These are phyloP conservation scores for Chalcosyrphus nemorum DNA, from an alignment of 2,888 invertebrate genomes.

Conservation along the genomic window DNA sequence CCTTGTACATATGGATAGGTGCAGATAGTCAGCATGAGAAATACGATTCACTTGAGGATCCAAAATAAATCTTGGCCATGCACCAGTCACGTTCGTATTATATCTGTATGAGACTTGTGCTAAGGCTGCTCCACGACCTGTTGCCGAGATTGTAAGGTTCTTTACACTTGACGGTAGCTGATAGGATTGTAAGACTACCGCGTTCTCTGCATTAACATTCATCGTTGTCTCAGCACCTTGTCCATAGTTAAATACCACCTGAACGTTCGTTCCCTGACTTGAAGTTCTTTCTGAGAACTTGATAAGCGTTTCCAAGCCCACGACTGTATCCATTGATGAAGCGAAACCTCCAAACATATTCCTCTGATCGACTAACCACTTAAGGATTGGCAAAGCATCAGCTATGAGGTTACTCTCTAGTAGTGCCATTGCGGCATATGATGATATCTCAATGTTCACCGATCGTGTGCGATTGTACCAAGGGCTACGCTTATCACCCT, in stretches of 20 bases:
- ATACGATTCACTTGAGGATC: conserved; percentile 94
- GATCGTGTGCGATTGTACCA: conserved; percentile 87
- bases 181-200: conserved; percentile 91
- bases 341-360: conserved; percentile 88
- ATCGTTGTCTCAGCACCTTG: conserved; percentile 82
- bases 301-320: conserved; percentile 88
- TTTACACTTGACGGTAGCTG: conserved; percentile 82
- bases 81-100: conserved; percentile 93
- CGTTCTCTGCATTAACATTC: conserved; percentile 89
- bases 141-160: conserved; percentile 88
- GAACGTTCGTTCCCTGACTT: conserved; percentile 83
- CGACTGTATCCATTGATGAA: conserved; percentile 90
- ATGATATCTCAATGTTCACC: conserved; percentile 90
- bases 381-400: conserved; percentile 84
- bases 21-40: conserved; percentile 90
- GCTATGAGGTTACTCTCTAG: conserved; percentile 82
- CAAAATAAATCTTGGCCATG: conserved; percentile 93
- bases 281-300: conserved; percentile 83
- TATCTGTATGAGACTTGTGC: conserved; percentile 91
- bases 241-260: conserved; percentile 84
- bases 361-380: conserved; percentile 89
- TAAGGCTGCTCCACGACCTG: conserved; percentile 91
- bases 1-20: conserved; percentile 93
- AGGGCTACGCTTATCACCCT: conserved; percentile 85
- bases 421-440: conserved; percentile 92